Percentiles rank a stretch among this genome's conserved stretches.
Conservation (phyloP, 2,888 invertebrate species). For the Noctua comes region DNA sequence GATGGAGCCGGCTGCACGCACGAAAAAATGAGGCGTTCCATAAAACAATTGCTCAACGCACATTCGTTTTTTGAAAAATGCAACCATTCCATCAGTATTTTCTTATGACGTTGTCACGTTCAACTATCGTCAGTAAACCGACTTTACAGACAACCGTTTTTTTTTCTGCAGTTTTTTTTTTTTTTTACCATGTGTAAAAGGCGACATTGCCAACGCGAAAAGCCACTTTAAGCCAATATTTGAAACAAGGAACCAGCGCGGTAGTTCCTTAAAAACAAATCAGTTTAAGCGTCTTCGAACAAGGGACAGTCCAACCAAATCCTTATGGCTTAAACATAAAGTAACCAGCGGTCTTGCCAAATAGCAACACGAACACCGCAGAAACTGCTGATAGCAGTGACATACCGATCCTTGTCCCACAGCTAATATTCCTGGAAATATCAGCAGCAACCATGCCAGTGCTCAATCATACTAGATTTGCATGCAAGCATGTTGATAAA, state of each 20-base stretch:
- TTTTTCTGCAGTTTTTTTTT: no score
- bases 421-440: slow-evolving; percentile 32
- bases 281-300: neutral
- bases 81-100: no score
- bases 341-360: neutral
- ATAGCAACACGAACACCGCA: slow-evolving; percentile 29
- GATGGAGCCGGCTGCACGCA: no score
- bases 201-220: neutral
- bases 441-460: slow-evolving; percentile 19
- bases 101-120: no score
- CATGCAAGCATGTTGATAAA: slow-evolving; percentile 48
- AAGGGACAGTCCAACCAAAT: neutral
- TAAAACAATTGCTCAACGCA: no score
- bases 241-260: neutral
- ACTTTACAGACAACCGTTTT: no score
- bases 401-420: slow-evolving; percentile 23
- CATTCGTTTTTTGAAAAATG: no score
- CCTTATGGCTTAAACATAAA: no score
- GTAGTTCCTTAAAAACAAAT: no score
- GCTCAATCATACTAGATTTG: slow-evolving; percentile 33
- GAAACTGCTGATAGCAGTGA: slow-evolving; percentile 21
- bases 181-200: no score
- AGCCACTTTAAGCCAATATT: neutral
- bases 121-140: no score
- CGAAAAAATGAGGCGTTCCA: no score